Conservation (phyloP, 2,888 invertebrate species). For the Andrena trimmerana region DNA sequence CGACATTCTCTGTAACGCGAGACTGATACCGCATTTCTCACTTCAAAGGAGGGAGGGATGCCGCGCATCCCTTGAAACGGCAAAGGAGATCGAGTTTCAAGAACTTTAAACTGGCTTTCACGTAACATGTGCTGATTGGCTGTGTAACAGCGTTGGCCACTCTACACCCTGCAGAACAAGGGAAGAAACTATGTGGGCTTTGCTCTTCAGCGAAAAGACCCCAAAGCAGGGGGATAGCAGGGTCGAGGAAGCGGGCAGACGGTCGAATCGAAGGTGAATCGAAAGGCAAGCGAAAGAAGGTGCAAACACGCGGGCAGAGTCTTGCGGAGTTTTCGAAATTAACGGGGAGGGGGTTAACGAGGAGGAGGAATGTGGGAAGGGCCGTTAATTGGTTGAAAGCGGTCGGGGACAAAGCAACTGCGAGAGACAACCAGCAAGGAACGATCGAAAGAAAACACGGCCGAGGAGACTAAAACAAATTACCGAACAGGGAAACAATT, state of each 20-base stretch:
- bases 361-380: background rate
- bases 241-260: background rate
- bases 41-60: background rate
- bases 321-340: slow-evolving; percentile 31
- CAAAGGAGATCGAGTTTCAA: background rate
- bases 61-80: background rate
- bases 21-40: background rate
- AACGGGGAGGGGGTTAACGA: background rate
- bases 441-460: slow-evolving; percentile 1
- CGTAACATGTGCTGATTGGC: background rate
- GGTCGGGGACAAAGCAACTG: background rate
- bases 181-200: background rate
- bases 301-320: background rate
- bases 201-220: background rate
- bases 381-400: slow-evolving; percentile 14
- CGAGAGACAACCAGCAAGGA: background rate
- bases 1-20: too few species aligned
- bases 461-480: slow-evolving; percentile 34
- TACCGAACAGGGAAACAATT: slow-evolving; percentile 44
- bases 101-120: background rate
- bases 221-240: background rate
- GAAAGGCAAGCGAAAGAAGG: slow-evolving; percentile 14
- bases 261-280: background rate
- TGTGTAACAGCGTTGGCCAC: slow-evolving; percentile 8
- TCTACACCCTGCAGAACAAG: background rate